Evolutionary conservation across 2,888 invertebrate species (phyloP), one percentile per base, ranked within the genome.

Genomic region (Stenichneumon culpator): DNA sequence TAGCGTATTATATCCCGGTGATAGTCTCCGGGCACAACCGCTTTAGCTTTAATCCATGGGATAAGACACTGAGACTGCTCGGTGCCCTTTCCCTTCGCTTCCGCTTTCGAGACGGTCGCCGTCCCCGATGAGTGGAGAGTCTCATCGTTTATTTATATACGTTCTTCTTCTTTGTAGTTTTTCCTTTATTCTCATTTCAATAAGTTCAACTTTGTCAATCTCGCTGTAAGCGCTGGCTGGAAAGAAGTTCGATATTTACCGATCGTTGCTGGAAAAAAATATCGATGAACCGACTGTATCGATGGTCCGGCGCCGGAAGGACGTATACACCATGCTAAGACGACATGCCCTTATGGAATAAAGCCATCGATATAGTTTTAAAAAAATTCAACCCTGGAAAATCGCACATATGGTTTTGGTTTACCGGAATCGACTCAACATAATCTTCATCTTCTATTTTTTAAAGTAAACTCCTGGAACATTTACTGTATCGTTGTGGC

Each of bases 1-100:
- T 86, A 87, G 86, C 84, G 83, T 88, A 87, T 88, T 88, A 88
- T 83, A 88, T 87, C 85, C 72, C 72, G 80, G 85, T 72, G 63
- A 83, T 86, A 84, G 83, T 70, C 81, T 70, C 83, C 16, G 77
- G 83, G 83, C 82, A 79, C 81, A 78, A 79, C 79, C 81, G 84
- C 84, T 84, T 84, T 85, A 67, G 73, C 73, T 83, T 87, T 86
- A 86, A 87, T 86, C 84, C 78, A 65, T 54, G 32, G 70, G 83
- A 82, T 82, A 86, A 86, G 81, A 79, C 75, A 60, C 44, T 60
- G 65, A 75, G 75, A 80, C 57, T 47, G 74, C 28, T 70, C 63
- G 36, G 28, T 63, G 52, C 68, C 63, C 74, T 72, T 84, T 60
- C 54, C 65, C n/a, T 47, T 28, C 28, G 32, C 36, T 47, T 54